A percentile compares a stretch with the other conserved stretches of the same genome.
These are phyloP conservation scores for Lobophora halterata DNA, from an alignment of 2,888 invertebrate species.

Conservation along the genomic window DNA sequence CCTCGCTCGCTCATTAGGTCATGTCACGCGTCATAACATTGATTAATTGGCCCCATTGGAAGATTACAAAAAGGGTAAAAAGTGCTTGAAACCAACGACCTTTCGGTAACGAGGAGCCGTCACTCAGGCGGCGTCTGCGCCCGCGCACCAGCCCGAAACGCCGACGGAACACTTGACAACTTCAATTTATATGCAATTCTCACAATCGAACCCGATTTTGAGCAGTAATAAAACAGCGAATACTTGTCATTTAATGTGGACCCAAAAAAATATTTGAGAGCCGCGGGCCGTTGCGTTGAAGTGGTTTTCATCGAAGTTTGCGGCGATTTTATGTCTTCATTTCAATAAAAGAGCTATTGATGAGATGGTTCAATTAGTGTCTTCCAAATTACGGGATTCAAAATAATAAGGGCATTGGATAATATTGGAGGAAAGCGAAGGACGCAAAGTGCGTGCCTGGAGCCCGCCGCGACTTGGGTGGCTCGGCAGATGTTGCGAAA, in stretches of 20 bases:
- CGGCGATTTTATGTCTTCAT: conserved; percentile 38
- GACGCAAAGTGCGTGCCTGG: conserved; percentile 23
- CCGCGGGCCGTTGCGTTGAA: not conserved
- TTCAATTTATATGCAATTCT: conserved; percentile 67
- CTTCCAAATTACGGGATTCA: conserved; percentile 37
- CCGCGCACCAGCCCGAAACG: conserved; percentile 29
- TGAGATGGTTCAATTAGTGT: conserved; percentile 42
- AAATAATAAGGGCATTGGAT: conserved; percentile 44
- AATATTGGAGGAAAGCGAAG: conserved; percentile 22
- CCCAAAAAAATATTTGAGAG: conserved; percentile 1
- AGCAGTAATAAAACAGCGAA: conserved; percentile 3
- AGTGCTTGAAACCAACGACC: conserved; percentile 65
- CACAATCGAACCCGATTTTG: conserved; percentile 39
- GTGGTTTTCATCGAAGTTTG: conserved; percentile 13
- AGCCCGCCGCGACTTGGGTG: conserved; percentile 53
- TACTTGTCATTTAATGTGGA: conserved; percentile 1
- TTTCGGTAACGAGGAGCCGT: conserved; percentile 71
- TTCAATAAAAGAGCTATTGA: conserved; percentile 40
- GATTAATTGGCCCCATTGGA: conserved; percentile 69
- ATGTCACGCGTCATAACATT: conserved; percentile 71
- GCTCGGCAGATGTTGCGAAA: conserved; percentile 53
- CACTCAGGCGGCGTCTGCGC: conserved; percentile 48
- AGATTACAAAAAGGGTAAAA: conserved; percentile 47
- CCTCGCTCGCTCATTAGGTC: conserved; percentile 56
- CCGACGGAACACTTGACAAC: conserved; percentile 51